These are phyloP conservation scores for Coptodon rendalli DNA, from an alignment of 2,113 vertebrate species.

Conservation along the genomic window DNA sequence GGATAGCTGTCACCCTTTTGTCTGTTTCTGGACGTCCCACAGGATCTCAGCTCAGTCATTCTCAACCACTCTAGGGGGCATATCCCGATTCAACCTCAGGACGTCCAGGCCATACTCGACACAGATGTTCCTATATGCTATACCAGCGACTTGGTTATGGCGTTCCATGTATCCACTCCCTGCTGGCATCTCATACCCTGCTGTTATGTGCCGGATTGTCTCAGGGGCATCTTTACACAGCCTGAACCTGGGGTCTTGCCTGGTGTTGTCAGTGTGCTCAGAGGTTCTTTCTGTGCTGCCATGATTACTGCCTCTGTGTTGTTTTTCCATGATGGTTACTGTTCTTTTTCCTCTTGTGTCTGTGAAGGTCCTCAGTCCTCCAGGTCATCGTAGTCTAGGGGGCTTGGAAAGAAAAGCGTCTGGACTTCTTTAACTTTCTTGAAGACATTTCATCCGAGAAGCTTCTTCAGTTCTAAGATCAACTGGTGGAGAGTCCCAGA, in stretches of 20 bases:
- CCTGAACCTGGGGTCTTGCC: background rate
- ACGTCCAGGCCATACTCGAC: background rate
- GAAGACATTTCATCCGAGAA: background rate
- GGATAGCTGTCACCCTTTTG: background rate
- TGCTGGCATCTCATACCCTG: background rate
- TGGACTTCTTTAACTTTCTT: background rate
- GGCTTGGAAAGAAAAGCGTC: background rate
- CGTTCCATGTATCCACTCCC: background rate
- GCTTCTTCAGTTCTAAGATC: background rate
- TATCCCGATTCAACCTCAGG: background rate
- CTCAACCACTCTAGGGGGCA: background rate
- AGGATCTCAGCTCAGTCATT: background rate
- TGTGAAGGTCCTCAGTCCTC: background rate
- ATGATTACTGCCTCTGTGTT: background rate
- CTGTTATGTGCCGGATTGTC: background rate
- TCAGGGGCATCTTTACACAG: background rate
- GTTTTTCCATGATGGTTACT: background rate
- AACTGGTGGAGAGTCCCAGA: background rate
- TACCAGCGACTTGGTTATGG: background rate
- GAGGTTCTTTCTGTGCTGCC: background rate
- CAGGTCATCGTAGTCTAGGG: background rate
- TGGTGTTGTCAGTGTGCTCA: background rate
- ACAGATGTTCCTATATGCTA: background rate
- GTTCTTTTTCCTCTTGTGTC: background rate
- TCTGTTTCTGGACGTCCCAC: background rate